phyloP scores from a whole-genome alignment of 2,113 vertebrate species.

The Vulpes lagopus region DNA sequence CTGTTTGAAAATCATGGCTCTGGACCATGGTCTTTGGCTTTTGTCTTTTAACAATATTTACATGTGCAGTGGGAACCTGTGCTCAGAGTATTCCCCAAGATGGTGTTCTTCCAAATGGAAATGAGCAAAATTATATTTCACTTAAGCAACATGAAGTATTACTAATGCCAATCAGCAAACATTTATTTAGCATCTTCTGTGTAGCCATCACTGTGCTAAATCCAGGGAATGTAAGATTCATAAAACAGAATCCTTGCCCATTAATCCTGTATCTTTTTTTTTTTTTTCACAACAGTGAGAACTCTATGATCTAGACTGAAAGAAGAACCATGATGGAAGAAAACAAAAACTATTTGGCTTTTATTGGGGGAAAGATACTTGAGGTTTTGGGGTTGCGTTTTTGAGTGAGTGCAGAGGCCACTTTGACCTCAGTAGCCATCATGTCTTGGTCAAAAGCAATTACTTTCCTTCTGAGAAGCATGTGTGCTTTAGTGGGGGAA shows the following conservation, averaged over 20 bases:
- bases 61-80: neutral
- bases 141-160: neutral
- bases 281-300: neutral
- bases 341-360: slow-evolving; percentile 40
- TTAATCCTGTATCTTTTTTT: neutral
- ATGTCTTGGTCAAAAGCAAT: neutral
- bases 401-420: neutral
- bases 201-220: neutral
- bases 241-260: neutral
- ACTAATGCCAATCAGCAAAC: neutral
- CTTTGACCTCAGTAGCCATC: neutral
- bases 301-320: slow-evolving; percentile 2
- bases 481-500: neutral
- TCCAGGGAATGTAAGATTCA: neutral
- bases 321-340: neutral
- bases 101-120: neutral
- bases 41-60: neutral
- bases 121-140: neutral
- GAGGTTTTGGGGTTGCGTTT: slow-evolving; percentile 39
- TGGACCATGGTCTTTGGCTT: neutral
- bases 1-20: neutral
- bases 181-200: slow-evolving; percentile 4
- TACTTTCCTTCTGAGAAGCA: neutral
- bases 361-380: neutral
- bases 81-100: neutral